phyloP scores from a whole-genome alignment of 1,140 invertebrate genomes.

The Zaprionus nigranus region DNA sequence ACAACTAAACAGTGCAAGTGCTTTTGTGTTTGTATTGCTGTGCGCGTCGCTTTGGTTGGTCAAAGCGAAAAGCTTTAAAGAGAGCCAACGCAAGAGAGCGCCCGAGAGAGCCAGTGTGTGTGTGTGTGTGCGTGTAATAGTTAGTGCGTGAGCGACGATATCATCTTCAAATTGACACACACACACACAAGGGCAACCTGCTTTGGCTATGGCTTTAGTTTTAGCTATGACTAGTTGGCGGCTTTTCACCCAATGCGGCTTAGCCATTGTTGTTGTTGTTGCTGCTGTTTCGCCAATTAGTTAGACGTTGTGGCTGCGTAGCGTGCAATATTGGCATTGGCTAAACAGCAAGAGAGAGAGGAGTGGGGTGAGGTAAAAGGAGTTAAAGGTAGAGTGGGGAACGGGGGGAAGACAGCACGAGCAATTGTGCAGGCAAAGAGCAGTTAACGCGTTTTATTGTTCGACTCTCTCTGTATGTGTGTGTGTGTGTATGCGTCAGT shows the following conservation, averaged over 20 bases:
- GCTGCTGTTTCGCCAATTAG: constrained; percentile 55
- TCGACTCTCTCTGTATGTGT: constrained; percentile 21
- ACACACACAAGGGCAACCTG: constrained; percentile 35
- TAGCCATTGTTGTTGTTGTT: constrained; percentile 46
- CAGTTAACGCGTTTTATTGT: constrained; percentile 82
- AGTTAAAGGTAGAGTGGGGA: too few species aligned
- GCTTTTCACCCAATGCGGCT: constrained; percentile 51
- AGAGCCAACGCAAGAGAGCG: constrained; percentile 12
- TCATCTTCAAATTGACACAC: constrained; percentile 41
- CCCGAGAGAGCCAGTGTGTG: constrained; percentile 8
- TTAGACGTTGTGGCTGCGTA: constrained; percentile 51
- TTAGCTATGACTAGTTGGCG: constrained; percentile 49
- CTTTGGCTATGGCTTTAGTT: constrained; percentile 9
- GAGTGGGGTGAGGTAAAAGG: constrained; percentile 35
- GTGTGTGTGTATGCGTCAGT: constrained; percentile 52
- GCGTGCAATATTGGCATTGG: constrained; percentile 69
- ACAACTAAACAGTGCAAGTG: constrained; percentile 36
- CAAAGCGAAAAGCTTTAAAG: constrained; percentile 14
- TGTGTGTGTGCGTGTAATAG: constrained; percentile 39
- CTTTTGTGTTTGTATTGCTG: constrained; percentile 22
- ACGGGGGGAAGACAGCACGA: too few species aligned
- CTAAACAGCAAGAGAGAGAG: not conserved
- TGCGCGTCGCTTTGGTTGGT: constrained; percentile 46
- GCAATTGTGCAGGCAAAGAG: constrained; percentile 68
- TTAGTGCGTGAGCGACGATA: constrained; percentile 57